Evolutionary conservation across 2,113 vertebrate genomes (phyloP), one percentile per base, ranked within the genome.

Genomic region (Platichthys flesus): DNA sequence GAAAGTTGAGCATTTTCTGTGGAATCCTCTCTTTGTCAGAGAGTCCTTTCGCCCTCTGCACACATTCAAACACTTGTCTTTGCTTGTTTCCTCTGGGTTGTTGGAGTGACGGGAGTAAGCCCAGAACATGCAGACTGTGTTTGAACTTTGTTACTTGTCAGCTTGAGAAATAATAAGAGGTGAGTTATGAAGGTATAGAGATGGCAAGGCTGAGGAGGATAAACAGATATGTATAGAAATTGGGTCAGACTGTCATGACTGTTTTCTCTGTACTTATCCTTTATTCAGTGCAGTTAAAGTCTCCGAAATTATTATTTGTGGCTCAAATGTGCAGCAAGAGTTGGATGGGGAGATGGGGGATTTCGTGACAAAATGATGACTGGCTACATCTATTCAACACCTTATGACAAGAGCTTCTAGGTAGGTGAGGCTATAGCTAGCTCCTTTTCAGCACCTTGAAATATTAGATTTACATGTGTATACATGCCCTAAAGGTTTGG

Each of bases 401-500:
- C 40, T 57, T 66, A 26, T 69, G 20, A 61, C 72, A 47, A 18
- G 9, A 51, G 12, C 26, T 56, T 58, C 16, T 37, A 7, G 5
- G 15, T 28, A 64, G 9, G 56, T 74, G 37, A 69, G 26, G 49
- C 28, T 5, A n/a, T 2, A 60, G 26, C 23, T 49, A 6, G 4
- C 51, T 54, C 14, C n/a, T 45, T 57, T 71, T 54, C 13, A 10
- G 18, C 12, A 14, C 65, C 6, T 76, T 70, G 20, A 37, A 62
- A 86, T 4, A 62, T 66, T 6, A 49, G n/a, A 68, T 61, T 62
- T 45, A 4, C 61, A 15, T 73, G 59, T 75, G 37, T 37, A 59
- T 23, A 73, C 57, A 78, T 47, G 70, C 66, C 62, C 52, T 58
- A 1, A 35, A 75, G 61, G 31, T 75, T 83, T 87, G 70, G 75